Base-by-base conservation (phyloP, 2,888 invertebrate species). In the Habrosyne pyritoides region DNA sequence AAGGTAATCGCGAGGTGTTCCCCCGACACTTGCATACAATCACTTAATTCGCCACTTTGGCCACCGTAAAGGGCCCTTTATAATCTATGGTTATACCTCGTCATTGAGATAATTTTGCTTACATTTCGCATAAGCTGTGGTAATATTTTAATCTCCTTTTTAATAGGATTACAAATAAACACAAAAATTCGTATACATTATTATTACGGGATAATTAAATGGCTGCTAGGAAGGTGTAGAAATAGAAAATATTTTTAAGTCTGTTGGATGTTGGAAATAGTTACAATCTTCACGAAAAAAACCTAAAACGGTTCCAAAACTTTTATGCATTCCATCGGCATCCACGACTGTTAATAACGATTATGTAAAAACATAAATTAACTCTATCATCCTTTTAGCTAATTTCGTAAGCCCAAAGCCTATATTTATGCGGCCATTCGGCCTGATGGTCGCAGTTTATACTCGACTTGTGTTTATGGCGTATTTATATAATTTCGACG, bases 21-120 rank as follows among this genome's bases (percentile, higher is more conserved):
- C 69, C 66, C 68, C 57, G 56, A 59, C 73, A 67, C 75, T 77
- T 77, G 77, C 79, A 79, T 79, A 79, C 79, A 77, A 79, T 79
- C 77, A 76, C 79, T 78, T 79, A 78, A 78, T 78, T 77, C 64
- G 72, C 74, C 75, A 73, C 77, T 78, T 75, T 69, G 28, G 52
- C 22, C 12, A 26, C 42, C 42, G 42, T 8, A 18, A 6, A 55
- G 48, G 28, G 30, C 54, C 30, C 52, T 49, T 51, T 18, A 52
- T 47, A 33, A 51, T 30, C 51, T 22, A 47, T 50, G 53, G 21
- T 47, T 53, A n/a, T 12, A 30, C 53, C 18, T 50, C 28, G 28
- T 28, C 18, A 50, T 50, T 50, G 50, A 50, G 50, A 28, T 50
- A 50, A 50, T 50, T 50, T 50, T 21, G 28, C 50, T 50, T 50